A percentile compares a stretch with the other conserved stretches of the same genome.
Evolutionary conservation across 2,113 vertebrate genomes (phyloP).

Genomic region (Dendrocopos noguchii): DNA sequence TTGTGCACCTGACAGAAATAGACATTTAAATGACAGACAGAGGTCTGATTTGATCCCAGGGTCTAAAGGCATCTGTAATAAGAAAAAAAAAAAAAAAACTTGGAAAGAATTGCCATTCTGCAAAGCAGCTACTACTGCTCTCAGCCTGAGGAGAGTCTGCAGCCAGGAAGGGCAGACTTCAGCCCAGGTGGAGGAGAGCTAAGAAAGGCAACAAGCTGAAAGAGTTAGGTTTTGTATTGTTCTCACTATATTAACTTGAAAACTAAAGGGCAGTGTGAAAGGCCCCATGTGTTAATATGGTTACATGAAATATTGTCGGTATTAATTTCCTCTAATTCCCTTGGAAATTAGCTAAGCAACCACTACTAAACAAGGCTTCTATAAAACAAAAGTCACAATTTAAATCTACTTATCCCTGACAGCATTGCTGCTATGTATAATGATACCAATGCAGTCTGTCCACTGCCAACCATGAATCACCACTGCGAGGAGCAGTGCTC

Average conservation of each 20-base stretch:
- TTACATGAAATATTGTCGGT: not conserved
- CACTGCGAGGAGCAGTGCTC: not conserved
- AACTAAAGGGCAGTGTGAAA: not conserved
- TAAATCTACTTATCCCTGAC: not conserved
- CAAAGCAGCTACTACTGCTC: not conserved
- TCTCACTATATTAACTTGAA: not conserved
- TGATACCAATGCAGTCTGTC: fast-evolving
- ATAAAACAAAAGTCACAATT: not conserved
- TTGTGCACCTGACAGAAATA: not conserved
- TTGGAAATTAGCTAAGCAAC: not conserved
- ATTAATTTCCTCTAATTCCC: not conserved
- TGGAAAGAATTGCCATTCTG: not conserved
- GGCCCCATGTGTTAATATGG: not conserved
- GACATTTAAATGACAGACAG: not conserved
- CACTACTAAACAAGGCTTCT: not conserved
- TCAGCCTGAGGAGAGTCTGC: not conserved
- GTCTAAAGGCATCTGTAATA: not conserved
- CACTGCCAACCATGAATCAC: not conserved
- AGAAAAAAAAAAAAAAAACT: not conserved
- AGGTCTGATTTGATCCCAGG: not conserved
- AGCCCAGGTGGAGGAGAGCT: not conserved
- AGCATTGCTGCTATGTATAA: not conserved
- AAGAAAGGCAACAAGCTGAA: not conserved
- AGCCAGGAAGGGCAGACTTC: not conserved
- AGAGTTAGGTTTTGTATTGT: not conserved